A percentile compares a stretch with the other conserved stretches of the same genome.
These are phyloP conservation scores for Galbula dea DNA, from an alignment of 2,113 vertebrate genomes.

Conservation along the genomic window DNA sequence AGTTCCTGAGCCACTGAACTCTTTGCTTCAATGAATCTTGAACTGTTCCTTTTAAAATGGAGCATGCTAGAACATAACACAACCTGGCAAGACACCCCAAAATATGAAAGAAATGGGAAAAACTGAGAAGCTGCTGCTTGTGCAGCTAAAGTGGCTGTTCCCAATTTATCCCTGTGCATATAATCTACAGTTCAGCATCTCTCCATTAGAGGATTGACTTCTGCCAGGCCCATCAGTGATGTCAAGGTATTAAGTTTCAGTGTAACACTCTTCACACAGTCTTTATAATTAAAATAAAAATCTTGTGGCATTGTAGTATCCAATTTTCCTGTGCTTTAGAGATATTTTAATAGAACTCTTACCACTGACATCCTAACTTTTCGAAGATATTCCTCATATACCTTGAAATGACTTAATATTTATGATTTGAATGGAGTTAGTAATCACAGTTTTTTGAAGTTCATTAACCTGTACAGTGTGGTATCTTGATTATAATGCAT, in stretches of 20 bases:
- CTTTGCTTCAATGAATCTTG: not conserved
- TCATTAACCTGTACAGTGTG: not conserved
- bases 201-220: not conserved
- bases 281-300: not conserved
- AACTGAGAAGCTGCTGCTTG: not conserved
- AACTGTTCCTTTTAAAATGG: not conserved
- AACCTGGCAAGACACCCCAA: not conserved
- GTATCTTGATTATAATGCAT: not conserved
- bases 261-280: not conserved
- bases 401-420: not conserved
- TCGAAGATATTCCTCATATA: not conserved
- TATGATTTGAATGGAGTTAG: not conserved
- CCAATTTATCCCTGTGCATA: not conserved
- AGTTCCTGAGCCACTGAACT: not conserved
- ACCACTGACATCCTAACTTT: not conserved
- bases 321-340: not conserved
- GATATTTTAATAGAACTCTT: not conserved
- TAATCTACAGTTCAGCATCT: not conserved
- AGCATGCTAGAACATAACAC: not conserved
- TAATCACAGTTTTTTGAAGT: not conserved
- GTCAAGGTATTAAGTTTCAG: not conserved
- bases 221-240: not conserved
- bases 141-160: not conserved
- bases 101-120: not conserved
- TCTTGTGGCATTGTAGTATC: not conserved